Evolutionary conservation across 2,797 vertebrate genomes (phyloP).

Genomic region (Sebastes diaconus): DNA sequence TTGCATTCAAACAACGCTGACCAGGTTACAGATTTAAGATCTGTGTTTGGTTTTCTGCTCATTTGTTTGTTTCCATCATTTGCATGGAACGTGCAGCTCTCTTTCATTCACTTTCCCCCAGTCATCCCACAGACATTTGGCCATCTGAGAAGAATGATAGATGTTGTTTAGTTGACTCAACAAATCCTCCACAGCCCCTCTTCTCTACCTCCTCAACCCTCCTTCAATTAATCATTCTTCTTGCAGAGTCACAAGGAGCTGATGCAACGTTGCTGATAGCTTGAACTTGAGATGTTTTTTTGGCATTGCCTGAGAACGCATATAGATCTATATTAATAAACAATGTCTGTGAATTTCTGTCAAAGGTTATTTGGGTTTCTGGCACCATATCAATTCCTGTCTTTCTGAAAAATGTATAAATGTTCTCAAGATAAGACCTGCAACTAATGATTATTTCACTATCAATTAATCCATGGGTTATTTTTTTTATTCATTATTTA

Average conservation of each 20-base stretch:
- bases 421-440: neutral
- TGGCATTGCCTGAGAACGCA: neutral
- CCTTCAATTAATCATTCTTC: neutral
- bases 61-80: conserved; percentile 5
- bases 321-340: neutral
- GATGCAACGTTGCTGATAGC: neutral
- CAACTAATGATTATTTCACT: neutral
- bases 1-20: conserved; percentile 6
- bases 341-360: neutral
- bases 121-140: neutral
- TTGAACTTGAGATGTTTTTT: neutral
- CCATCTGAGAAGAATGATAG: neutral
- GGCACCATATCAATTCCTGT: neutral
- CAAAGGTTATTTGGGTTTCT: neutral
- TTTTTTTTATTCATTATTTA: neutral
- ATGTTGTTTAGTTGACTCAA: conserved; percentile 6
- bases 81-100: neutral
- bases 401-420: neutral
- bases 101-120: neutral
- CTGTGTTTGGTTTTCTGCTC: conserved; percentile 7
- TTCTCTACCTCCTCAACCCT: neutral
- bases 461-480: neutral
- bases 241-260: neutral
- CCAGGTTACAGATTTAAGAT: neutral
- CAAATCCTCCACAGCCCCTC: neutral